Base-by-base conservation (phyloP, 2,888 invertebrate genomes). In the Temnothorax unifasciatus region DNA sequence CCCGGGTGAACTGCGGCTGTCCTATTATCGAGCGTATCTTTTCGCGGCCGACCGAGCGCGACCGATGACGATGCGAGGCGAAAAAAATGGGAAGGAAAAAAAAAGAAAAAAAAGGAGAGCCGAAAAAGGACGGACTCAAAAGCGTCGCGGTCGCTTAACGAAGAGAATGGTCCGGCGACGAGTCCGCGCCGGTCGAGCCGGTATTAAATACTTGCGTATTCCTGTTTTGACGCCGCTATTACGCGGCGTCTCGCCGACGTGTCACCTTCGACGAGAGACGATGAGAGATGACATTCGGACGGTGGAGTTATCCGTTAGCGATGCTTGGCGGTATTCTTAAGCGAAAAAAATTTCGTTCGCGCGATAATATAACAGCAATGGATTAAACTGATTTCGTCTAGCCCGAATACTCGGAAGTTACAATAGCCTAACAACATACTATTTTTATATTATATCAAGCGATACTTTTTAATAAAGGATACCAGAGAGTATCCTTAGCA, bases 11-110 rank as follows among this genome's bases (percentile, higher is more conserved):
- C 76, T 63, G 44, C 61, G 64, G 66, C 86, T 75, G 85, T 87
- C 85, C 90, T 88, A 90, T 90, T 89, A 90, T 87, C 90, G 87
- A 76, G 61, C 73, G 83, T 87, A 86, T 90, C 87, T 75, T 57
- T 81, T 73, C 66, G 64, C 74, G 38, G 59, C 54, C 83, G 44
- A 29, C 18, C 59, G 9, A 34, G 13, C 44, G 25, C 69, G 54
- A 71, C 54, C n/a, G 59, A 59, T 25, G 74, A 59, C 25, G 59
- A 50, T 9, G 50, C 29, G 41, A 41, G 21, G 34, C 18, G 18
- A 73, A 18, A 21, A 50, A 75, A 13, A 57, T 21, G 34, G 29
- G 6, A 11, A 18, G 38, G 21, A 29, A 84, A n/a, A n/a, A 21
- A 3, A 6, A n/a, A 3, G 8, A 15, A 34, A 3, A 13, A 13